Evolutionary conservation across 1,140 invertebrate species (phyloP).

Genomic region (Drosophila pruinosa): DNA sequence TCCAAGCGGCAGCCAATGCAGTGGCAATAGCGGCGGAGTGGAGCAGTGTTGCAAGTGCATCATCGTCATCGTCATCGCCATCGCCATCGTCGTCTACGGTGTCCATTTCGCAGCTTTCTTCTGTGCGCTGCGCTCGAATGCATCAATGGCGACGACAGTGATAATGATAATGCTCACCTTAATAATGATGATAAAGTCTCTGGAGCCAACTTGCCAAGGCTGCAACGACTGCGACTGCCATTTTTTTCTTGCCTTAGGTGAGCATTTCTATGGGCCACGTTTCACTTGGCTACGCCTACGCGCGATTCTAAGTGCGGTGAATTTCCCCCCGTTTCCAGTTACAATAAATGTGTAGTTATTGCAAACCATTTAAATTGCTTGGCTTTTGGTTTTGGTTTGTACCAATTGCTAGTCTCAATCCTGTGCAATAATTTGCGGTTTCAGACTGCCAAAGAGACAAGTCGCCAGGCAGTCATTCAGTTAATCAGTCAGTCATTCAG

Average conservation of each 20-base stretch:
- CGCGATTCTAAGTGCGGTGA: not conserved
- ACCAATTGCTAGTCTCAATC: not conserved
- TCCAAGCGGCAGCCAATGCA: conserved; percentile 1
- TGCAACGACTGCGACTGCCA: too few relatives aligned
- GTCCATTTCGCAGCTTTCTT: conserved; percentile 73
- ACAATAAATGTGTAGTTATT: conserved; percentile 57
- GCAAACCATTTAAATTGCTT: conserved; percentile 60
- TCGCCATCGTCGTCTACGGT: conserved; percentile 44
- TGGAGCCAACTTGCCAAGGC: conserved; percentile 12
- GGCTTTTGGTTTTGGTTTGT: conserved; percentile 17
- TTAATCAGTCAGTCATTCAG: not conserved
- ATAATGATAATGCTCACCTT: not conserved
- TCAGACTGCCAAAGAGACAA: conserved; percentile 11
- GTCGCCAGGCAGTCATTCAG: not conserved
- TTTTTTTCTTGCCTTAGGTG: too few relatives aligned
- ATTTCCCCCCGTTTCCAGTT: not conserved
- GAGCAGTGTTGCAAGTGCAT: conserved; percentile 5
- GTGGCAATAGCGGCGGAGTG: not conserved
- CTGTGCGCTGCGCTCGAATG: conserved; percentile 49
- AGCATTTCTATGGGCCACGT: conserved; percentile 47
- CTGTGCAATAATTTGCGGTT: conserved; percentile 47
- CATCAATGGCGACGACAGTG: conserved; percentile 27
- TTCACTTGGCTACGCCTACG: conserved; percentile 24
- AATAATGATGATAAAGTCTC: conserved; percentile 27
- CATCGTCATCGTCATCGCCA: not conserved